Percentiles rank a stretch among this genome's conserved stretches.
Evolutionary conservation across 2,113 vertebrate species (phyloP).

Genomic region (Plestiodon gilberti): DNA sequence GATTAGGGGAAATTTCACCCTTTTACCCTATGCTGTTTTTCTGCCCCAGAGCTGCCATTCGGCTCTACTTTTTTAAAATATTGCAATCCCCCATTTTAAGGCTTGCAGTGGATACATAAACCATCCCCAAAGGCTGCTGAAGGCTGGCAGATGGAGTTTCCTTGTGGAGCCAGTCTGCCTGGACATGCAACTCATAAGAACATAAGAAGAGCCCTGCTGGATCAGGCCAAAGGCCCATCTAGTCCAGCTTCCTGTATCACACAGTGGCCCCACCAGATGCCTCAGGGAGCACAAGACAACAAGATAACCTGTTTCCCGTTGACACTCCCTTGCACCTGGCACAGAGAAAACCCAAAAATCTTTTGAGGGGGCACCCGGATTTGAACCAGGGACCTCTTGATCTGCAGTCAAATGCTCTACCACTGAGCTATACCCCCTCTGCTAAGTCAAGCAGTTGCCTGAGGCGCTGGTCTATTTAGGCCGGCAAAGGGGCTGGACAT

Average conservation of each 20-base stretch:
- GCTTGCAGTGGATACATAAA: not conserved
- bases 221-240: too few relatives aligned
- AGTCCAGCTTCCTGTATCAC: too few relatives aligned
- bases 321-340: too few relatives aligned
- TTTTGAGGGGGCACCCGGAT: slow-evolving; percentile 20
- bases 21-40: not conserved
- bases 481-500: too few relatives aligned
- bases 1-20: too few relatives aligned
- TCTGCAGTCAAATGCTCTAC: slow-evolving; percentile 22
- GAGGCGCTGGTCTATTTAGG: not conserved
- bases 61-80: not conserved
- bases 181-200: not conserved
- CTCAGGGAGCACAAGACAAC: too few relatives aligned
- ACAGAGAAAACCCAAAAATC: too few relatives aligned
- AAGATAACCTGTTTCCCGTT: too few relatives aligned
- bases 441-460: not conserved
- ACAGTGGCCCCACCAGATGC: too few relatives aligned
- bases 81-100: not conserved
- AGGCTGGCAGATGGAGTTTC: not conserved
- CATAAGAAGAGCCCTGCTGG: too few relatives aligned
- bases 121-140: not conserved
- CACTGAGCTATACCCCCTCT: slow-evolving; percentile 20
- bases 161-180: not conserved
- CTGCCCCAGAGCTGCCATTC: not conserved
- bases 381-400: slow-evolving; percentile 29